Percentiles rank a stretch among this genome's conserved stretches.
These are phyloP conservation scores for Pseudorectes ferrugineus DNA, from an alignment of 2,113 vertebrate genomes.

Conservation along the genomic window DNA sequence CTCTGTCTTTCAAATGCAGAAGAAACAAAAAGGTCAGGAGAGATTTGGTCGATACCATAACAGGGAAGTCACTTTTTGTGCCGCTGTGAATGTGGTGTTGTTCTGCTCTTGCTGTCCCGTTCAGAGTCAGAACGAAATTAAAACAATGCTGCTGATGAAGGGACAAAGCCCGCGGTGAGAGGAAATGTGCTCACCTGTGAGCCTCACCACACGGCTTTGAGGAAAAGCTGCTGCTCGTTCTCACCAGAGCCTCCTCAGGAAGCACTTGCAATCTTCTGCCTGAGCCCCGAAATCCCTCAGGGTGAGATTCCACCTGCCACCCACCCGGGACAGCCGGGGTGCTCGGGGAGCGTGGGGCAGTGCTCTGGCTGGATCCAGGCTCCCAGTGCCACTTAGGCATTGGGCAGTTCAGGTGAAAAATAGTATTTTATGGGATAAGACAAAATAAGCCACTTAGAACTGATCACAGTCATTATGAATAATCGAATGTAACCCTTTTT, in stretches of 20 bases:
- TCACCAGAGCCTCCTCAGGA: neutral
- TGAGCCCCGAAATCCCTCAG: neutral
- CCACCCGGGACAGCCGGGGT: neutral
- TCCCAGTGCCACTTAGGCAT: accelerated
- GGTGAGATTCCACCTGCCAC: accelerated
- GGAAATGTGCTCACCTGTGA: neutral
- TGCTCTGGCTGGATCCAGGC: neutral
- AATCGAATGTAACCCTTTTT: neutral
- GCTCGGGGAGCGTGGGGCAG: neutral
- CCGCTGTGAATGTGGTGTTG: neutral
- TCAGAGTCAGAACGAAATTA: neutral
- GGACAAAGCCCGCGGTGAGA: neutral
- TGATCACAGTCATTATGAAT: neutral
- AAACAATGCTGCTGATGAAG: neutral
- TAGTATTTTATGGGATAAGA: neutral
- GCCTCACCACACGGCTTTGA: neutral
- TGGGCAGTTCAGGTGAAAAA: neutral
- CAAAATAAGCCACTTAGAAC: neutral
- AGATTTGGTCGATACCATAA: neutral
- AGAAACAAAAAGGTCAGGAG: slow-evolving; percentile 29
- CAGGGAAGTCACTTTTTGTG: neutral
- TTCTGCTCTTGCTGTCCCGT: neutral
- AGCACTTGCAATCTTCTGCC: neutral
- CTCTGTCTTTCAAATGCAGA: slow-evolving; percentile 23
- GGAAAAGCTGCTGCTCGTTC: neutral